These are phyloP conservation scores for Thelaira solivaga DNA, from an alignment of 2,888 invertebrate genomes.

Conservation along the genomic window DNA sequence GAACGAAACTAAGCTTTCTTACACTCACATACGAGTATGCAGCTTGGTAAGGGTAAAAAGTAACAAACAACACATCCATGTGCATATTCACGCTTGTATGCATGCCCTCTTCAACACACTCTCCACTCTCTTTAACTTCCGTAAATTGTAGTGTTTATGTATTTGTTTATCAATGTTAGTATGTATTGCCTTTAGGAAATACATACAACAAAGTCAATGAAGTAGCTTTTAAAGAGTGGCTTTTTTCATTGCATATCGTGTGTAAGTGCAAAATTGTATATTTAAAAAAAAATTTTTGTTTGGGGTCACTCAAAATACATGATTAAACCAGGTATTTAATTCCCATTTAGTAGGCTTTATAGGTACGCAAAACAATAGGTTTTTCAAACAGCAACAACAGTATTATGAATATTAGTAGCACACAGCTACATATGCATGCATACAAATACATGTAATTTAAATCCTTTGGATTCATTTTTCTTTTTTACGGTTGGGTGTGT, in stretches of 20 bases:
- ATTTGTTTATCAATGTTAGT: slow-evolving; percentile 8
- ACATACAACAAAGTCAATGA: neutral
- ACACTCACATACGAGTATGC: too few species aligned
- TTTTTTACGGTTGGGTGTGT: neutral
- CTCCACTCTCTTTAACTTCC: too few species aligned
- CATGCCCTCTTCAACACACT: too few species aligned
- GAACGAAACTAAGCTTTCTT: too few species aligned
- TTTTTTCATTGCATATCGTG: too few species aligned
- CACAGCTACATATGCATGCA: too few species aligned
- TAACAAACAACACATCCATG: too few species aligned
- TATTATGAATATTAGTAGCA: slow-evolving; percentile 7
- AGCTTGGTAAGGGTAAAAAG: too few species aligned
- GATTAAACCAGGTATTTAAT: slow-evolving; percentile 56
- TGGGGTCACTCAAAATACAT: slow-evolving; percentile 28
- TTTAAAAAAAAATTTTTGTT: slow-evolving; percentile 11
- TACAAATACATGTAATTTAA: slow-evolving; percentile 29
- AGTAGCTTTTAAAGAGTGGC: neutral
- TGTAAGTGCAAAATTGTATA: too few species aligned
- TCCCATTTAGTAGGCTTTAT: slow-evolving; percentile 59
- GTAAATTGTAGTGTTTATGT: too few species aligned
- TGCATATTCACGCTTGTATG: too few species aligned
- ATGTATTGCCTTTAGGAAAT: too few species aligned
- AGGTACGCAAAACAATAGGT: slow-evolving; percentile 31
- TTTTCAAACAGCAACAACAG: slow-evolving; percentile 1
- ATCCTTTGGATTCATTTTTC: slow-evolving; percentile 4